Evolutionary conservation across 1,140 invertebrate genomes (phyloP).

Genomic region (Teleogryllus occipitalis): DNA sequence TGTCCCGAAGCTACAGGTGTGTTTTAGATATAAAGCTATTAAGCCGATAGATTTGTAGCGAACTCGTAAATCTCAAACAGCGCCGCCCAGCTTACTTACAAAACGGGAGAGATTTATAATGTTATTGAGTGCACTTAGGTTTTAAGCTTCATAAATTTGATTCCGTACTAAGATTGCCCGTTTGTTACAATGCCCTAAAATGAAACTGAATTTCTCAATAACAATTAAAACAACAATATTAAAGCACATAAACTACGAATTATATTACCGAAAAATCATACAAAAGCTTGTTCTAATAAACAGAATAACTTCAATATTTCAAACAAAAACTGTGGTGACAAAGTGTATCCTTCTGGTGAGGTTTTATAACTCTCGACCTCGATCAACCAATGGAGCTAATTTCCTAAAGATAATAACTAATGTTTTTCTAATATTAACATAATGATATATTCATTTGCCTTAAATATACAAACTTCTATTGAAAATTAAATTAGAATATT

Average conservation of each 20-base stretch:
- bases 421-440: no score
- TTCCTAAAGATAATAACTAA: no score
- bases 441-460: no score
- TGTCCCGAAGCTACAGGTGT: background rate
- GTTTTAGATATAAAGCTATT: slow-evolving; percentile 6
- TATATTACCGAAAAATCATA: background rate
- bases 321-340: no score
- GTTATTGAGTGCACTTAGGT: background rate
- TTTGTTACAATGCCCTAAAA: background rate
- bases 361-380: no score
- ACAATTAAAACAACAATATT: background rate
- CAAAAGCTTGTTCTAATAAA: background rate
- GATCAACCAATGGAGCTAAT: no score
- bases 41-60: slow-evolving; percentile 3
- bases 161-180: background rate
- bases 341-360: no score
- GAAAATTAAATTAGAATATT: no score
- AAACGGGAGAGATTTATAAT: background rate
- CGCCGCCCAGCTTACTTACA: background rate
- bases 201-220: background rate
- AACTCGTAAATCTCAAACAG: background rate
- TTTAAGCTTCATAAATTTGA: background rate
- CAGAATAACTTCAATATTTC: no score
- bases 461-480: no score
- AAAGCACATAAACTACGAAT: background rate